Conservation (phyloP, 2,113 vertebrate genomes). For the Turdus rufiventris region DNA sequence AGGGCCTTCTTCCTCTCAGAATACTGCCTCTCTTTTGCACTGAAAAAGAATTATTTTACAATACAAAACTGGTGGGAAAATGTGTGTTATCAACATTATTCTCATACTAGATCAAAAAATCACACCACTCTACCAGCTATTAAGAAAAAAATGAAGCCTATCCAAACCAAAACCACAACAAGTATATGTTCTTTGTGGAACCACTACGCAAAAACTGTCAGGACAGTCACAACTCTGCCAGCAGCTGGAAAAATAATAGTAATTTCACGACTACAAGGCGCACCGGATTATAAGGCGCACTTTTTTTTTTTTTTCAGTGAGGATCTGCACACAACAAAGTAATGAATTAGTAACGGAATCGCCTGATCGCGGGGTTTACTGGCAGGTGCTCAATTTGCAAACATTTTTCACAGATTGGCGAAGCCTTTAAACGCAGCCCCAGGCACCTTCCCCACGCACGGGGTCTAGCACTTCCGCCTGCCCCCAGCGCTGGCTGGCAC, state of each 20-base stretch:
- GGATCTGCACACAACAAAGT: too few species aligned
- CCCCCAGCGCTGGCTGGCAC: too few species aligned
- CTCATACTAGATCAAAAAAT: not conserved
- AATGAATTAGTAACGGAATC: too few species aligned
- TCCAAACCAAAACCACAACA: not conserved
- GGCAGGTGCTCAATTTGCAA: too few species aligned
- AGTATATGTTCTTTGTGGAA: not conserved
- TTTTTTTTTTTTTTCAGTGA: too few species aligned
- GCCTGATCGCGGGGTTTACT: too few species aligned
- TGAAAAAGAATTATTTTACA: not conserved
- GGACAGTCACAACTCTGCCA: not conserved
- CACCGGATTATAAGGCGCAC: too few species aligned
- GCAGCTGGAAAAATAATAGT: not conserved
- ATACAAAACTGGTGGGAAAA: not conserved
- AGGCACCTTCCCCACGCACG: too few species aligned
- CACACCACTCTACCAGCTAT: not conserved
- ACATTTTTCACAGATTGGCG: too few species aligned
- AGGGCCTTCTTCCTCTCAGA: not conserved
- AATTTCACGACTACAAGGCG: too few species aligned
- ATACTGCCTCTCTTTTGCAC: not conserved
- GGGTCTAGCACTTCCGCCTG: too few species aligned
- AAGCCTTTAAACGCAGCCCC: too few species aligned
- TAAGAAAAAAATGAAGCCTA: not conserved
- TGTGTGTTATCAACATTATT: not conserved
- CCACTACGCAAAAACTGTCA: not conserved